These are phyloP conservation scores for Tragelaphus scriptus DNA, from an alignment of 2,113 vertebrate species.

Conservation along the genomic window DNA sequence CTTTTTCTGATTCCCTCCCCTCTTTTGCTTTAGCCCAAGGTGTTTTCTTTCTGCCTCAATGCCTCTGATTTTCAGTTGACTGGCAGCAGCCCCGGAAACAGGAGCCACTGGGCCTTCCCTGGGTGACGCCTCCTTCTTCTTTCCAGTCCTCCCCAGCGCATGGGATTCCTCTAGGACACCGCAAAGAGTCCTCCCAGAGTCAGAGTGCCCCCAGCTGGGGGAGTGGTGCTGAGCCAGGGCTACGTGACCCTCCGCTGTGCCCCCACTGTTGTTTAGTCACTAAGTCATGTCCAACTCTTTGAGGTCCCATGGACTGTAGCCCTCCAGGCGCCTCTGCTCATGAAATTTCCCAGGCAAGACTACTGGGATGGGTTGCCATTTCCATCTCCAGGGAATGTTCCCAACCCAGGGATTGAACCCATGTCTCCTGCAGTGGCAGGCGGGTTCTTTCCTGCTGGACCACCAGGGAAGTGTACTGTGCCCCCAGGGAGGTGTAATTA, in stretches of 20 bases:
- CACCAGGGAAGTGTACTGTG: background rate
- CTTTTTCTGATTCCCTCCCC: background rate
- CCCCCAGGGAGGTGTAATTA: no score
- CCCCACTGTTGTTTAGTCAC: background rate
- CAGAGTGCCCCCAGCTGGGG: background rate
- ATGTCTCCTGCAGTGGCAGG: background rate
- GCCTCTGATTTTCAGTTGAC: background rate
- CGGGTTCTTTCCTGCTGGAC: background rate
- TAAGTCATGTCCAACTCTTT: background rate
- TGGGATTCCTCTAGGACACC: background rate
- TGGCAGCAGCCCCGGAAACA: background rate
- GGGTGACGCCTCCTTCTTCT: rapidly evolving
- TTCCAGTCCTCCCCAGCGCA: background rate
- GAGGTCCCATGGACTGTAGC: background rate
- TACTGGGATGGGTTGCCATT: background rate
- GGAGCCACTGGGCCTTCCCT: background rate
- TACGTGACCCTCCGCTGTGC: background rate
- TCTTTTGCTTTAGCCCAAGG: background rate
- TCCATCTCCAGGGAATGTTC: background rate
- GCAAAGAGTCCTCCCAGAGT: background rate
- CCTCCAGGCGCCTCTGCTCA: background rate
- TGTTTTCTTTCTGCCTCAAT: background rate
- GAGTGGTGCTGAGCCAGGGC: background rate
- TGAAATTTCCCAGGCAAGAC: background rate
- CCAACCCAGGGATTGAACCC: background rate